These are phyloP conservation scores for Furcula furcula DNA, from an alignment of 2,888 invertebrate species.

Conservation along the genomic window DNA sequence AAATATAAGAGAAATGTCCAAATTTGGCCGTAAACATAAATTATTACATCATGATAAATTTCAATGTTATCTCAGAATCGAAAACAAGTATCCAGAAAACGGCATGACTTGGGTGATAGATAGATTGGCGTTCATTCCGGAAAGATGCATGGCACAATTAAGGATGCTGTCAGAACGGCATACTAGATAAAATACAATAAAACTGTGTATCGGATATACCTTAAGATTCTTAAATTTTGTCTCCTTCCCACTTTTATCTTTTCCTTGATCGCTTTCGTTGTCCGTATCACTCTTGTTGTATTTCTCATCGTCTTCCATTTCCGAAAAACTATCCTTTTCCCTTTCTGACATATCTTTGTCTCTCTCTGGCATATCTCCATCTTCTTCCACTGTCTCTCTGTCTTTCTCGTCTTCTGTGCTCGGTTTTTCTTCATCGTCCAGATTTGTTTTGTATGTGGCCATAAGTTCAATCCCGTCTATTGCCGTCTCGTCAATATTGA, in stretches of 20 bases:
- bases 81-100: too few relatives aligned
- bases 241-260: slow-evolving; percentile 49
- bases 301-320: slow-evolving; percentile 77
- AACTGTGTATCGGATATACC: too few relatives aligned
- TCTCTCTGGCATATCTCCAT: slow-evolving; percentile 34
- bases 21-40: too few relatives aligned
- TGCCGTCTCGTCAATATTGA: slow-evolving; percentile 74
- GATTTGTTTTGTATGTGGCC: slow-evolving; percentile 62
- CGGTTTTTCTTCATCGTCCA: slow-evolving; percentile 65
- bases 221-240: slow-evolving; percentile 70
- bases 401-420: slow-evolving; percentile 70
- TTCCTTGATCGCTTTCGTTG: slow-evolving; percentile 69
- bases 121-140: too few relatives aligned
- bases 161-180: too few relatives aligned
- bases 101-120: too few relatives aligned
- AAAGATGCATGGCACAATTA: too few relatives aligned
- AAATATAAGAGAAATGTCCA: too few relatives aligned
- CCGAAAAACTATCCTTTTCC: slow-evolving; percentile 74
- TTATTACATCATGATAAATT: too few relatives aligned
- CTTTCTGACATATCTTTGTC: slow-evolving; percentile 46
- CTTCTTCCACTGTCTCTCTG: slow-evolving; percentile 60
- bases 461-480: slow-evolving; percentile 77
- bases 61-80: too few relatives aligned
- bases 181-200: too few relatives aligned
- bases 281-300: slow-evolving; percentile 73